Base-by-base conservation (phyloP, 2,113 vertebrate genomes). In the Corythaixoides concolor region DNA sequence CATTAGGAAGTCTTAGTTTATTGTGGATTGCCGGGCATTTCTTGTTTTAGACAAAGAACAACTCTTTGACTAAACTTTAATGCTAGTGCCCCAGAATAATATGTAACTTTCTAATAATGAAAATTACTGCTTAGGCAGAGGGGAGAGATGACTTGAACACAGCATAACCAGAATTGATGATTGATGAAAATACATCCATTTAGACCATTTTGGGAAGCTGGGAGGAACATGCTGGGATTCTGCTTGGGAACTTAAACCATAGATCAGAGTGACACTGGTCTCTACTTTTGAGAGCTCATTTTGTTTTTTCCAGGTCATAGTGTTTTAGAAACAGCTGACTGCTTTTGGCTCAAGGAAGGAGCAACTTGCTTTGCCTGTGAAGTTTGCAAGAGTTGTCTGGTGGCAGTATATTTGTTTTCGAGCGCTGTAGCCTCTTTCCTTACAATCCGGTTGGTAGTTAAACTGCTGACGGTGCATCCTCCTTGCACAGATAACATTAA, bases 391-490 rank as follows among this genome's bases (percentile, higher is more conserved):
- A 47, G 64, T n/a, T 30, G 26, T 30, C 28, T 39, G 14, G 33
- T 52, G 49, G 27, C 49, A 23, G 1, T 3, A 1, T 8, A 9
- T 18, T 47, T 1, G 2, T 21, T 43, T 14, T 13, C 3, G 1
- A 39, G n/a, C 15, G 1, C 47, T 33, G 23, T 12, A 39, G 50
- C 37, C 43, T 47, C 49, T 26, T 49, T 22, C 33, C 21, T 67
- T 68, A 23, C 32, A 8, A 0, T 12, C 3, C 7, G 23, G n/a
- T 35, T 69, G 69, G 27, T 11, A 30, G 43, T 15, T 41, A 1
- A 59, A 22, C 9, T 18, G 41, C 56, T 13, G 66, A 15, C 30
- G 15, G 6, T 2, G 9, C 15, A 5, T 22, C 43, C 58, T 32
- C 26, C 32, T 43, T 43, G 33, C 33, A 12, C 2, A 74, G 87